Percentiles rank a stretch among this genome's conserved stretches.
phyloP scores from a whole-genome alignment of 1,140 invertebrate genomes.

The Apis florea region DNA sequence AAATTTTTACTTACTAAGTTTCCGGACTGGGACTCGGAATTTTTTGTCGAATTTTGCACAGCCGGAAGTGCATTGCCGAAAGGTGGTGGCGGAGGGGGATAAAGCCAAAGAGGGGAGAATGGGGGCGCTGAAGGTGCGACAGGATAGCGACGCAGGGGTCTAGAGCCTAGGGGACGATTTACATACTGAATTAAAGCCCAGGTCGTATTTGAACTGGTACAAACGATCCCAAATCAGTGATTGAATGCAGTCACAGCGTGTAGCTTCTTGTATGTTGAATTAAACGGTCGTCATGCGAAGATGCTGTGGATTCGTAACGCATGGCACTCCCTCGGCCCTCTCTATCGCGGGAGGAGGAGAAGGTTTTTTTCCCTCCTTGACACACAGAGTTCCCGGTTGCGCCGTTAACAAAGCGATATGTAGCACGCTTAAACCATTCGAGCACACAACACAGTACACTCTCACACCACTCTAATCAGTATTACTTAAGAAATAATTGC shows the following conservation, averaged over 20 bases:
- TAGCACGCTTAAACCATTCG: conserved; percentile 40
- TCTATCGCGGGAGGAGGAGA: conserved; percentile 54
- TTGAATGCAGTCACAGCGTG: conserved; percentile 23
- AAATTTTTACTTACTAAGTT: conserved; percentile 27
- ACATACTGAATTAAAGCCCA: conserved; percentile 60
- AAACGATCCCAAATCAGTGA: conserved; percentile 46
- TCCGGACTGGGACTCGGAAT: conserved; percentile 7
- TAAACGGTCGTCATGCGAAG: conserved; percentile 39
- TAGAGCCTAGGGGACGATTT: conserved; percentile 45
- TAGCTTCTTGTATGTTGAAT: conserved; percentile 27
- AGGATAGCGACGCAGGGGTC: conserved; percentile 47
- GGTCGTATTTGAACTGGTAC: conserved; percentile 39
- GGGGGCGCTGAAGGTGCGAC: conserved; percentile 36
- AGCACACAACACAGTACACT: conserved; percentile 57
- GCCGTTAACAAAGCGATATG: conserved; percentile 38
- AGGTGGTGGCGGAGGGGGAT: conserved; percentile 46
- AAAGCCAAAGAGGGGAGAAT: conserved; percentile 11
- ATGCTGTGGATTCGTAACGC: conserved; percentile 60
- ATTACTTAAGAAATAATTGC: conserved; percentile 64
- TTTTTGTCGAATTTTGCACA: conserved; percentile 54
- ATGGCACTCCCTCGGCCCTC: conserved; percentile 62
- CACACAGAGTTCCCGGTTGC: conserved; percentile 44
- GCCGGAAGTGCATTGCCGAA: conserved; percentile 62
- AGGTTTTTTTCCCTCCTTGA: conserved; percentile 54
- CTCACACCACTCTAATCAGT: conserved; percentile 53